Evolutionary conservation across 2,113 vertebrate genomes (phyloP), one percentile per base, ranked within the genome.

Genomic region (Prietella phreatophila): DNA sequence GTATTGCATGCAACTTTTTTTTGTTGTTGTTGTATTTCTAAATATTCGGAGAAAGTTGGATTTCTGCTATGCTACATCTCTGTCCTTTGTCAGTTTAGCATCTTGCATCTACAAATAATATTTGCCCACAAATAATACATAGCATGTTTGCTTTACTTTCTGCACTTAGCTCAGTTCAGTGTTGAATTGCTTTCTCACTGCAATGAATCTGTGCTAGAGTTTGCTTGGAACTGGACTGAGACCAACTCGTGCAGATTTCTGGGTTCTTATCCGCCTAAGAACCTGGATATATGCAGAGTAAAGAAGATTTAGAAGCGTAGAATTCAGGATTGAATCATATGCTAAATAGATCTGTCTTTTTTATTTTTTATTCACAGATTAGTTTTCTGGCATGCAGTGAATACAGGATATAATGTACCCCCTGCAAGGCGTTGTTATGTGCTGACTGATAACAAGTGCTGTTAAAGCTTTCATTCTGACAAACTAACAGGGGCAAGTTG

Each of bases 381-480:
- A 81, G n/a, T 58, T 27, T 30, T 55, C 6, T 19, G 10, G 7
- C n/a, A 58, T 10, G 55, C 13, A 58, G 7, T 55, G 20, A 81
- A 56, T n/a, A 13, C 55, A 82, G 13, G 2, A 63, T 3, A 39
- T 83, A 42, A 42, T 42, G 11, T 14, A 58, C 58, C 10, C 56
- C 9, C 30, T 55, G 53, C 47, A 33, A 56, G 65, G 83, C n/a
- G 53, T 25, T 60, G 80, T 15, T 56, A 56, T 60, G 19, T 80
- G n/a, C 78, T 33, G 78, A 20, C 19, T 80, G 53, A 81, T 81
- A 56, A 56, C 11, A 53, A n/a, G n/a, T 81, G 8, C 30, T 81
- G 8, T n/a, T 50, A 30, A 65, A 67, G 5, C 6, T 67, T 84
- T 50, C 27, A 30, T 67, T 50, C 91, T 91, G 86, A 89, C 81